Evolutionary conservation across 2,113 vertebrate species (phyloP).

Genomic region (Uria aalge): DNA sequence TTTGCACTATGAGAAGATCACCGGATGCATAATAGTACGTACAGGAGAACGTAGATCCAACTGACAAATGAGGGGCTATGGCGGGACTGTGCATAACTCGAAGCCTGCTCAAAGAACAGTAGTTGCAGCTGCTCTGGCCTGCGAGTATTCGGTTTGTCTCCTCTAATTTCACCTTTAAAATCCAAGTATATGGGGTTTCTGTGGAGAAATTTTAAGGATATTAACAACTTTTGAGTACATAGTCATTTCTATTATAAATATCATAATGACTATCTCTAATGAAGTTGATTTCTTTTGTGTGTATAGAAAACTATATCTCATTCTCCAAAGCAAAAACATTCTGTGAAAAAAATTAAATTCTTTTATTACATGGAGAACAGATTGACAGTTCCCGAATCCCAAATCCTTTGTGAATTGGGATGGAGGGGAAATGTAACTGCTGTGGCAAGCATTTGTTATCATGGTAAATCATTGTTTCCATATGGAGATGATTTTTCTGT

Average conservation of each 20-base stretch:
- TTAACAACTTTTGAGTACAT: not conserved
- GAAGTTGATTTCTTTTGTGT: not conserved
- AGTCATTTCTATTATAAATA: not conserved
- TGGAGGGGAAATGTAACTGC: not conserved
- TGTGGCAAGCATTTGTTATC: not conserved
- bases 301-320: not conserved
- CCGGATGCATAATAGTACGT: not conserved
- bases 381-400: not conserved
- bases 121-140: not conserved
- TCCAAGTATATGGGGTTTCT: not conserved
- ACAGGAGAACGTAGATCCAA: not conserved
- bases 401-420: not conserved
- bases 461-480: not conserved
- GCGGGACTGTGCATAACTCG: not conserved
- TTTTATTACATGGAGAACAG: not conserved
- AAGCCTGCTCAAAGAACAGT: not conserved
- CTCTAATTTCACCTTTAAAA: not conserved
- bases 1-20: not conserved
- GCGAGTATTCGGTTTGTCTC: not conserved
- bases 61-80: not conserved
- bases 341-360: not conserved
- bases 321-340: not conserved
- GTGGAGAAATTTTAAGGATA: not conserved
- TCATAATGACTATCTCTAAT: not conserved
- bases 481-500: not conserved